Conservation (phyloP, 2,888 invertebrate genomes). For the Phaonia tiefii region DNA sequence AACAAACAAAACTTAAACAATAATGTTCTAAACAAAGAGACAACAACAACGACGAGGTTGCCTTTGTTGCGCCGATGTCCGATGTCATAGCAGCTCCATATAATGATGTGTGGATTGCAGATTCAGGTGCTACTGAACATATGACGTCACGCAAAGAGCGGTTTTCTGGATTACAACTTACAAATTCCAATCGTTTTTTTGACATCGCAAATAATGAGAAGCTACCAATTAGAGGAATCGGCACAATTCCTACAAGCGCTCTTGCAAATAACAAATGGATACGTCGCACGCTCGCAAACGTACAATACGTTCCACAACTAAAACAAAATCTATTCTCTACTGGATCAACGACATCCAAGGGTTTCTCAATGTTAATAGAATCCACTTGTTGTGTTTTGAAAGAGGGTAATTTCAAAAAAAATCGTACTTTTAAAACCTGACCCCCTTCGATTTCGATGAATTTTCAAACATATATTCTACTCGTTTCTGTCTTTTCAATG, state of each 20-base stretch:
- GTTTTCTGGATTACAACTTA: slow-evolving; percentile 53
- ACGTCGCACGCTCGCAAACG: slow-evolving; percentile 45
- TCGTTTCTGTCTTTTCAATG: too few species aligned
- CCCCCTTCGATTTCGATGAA: too few species aligned
- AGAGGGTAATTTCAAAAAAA: background rate
- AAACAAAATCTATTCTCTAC: slow-evolving; percentile 64
- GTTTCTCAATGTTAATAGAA: too few species aligned
- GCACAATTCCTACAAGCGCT: slow-evolving; percentile 49
- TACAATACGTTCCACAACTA: slow-evolving; percentile 62
- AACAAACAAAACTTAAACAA: too few species aligned
- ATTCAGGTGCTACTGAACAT: slow-evolving; percentile 7
- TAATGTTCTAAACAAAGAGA: too few species aligned
- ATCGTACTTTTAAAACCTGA: too few species aligned
- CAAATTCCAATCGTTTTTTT: slow-evolving; percentile 31
- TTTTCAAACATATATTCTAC: too few species aligned
- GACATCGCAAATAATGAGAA: slow-evolving; percentile 52
- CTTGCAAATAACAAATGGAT: slow-evolving; percentile 45
- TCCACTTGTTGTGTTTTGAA: slow-evolving; percentile 44
- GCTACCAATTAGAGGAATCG: slow-evolving; percentile 30
- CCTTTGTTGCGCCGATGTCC: too few species aligned
- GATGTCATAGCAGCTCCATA: too few species aligned
- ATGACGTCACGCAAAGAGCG: slow-evolving; percentile 37
- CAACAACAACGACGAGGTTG: too few species aligned
- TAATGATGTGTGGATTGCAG: too few species aligned
- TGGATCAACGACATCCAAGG: too few species aligned